These are phyloP conservation scores for Poeciliopsis paucimaculata DNA, from an alignment of 2,797 vertebrate genomes.

Conservation along the genomic window DNA sequence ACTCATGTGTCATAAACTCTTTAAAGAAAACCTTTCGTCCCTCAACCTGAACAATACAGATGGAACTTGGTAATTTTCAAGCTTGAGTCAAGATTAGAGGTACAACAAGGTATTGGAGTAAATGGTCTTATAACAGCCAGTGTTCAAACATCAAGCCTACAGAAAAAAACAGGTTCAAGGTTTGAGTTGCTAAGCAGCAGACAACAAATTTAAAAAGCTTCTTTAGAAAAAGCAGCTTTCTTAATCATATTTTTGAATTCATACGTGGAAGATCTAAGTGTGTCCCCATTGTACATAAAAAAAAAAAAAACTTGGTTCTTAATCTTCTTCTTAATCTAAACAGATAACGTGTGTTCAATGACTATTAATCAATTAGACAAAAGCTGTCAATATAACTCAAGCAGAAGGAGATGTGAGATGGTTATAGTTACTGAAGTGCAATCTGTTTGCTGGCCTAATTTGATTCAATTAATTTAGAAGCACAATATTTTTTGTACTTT, in stretches of 20 bases:
- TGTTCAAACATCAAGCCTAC: neutral
- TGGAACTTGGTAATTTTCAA: neutral
- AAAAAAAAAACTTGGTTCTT: neutral
- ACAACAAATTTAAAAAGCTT: neutral
- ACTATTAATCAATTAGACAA: neutral
- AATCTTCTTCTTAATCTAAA: conserved; percentile 5
- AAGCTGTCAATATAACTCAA: neutral
- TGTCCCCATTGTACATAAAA: neutral
- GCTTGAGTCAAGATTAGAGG: neutral
- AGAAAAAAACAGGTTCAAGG: neutral
- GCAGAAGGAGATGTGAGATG: neutral
- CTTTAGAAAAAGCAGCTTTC: neutral
- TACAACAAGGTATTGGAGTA: neutral
- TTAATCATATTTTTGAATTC: neutral
- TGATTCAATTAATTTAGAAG: neutral
- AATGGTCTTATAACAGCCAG: neutral
- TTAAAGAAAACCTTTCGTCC: neutral
- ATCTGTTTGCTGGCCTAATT: neutral
- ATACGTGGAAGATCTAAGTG: neutral
- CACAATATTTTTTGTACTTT: neutral
- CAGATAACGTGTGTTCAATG: neutral
- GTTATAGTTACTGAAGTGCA: neutral
- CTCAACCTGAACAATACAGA: neutral
- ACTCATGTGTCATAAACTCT: neutral
- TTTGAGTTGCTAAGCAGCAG: neutral